phyloP scores from a whole-genome alignment of 2,797 vertebrate species.

The Pseudochaenichthys georgianus region DNA sequence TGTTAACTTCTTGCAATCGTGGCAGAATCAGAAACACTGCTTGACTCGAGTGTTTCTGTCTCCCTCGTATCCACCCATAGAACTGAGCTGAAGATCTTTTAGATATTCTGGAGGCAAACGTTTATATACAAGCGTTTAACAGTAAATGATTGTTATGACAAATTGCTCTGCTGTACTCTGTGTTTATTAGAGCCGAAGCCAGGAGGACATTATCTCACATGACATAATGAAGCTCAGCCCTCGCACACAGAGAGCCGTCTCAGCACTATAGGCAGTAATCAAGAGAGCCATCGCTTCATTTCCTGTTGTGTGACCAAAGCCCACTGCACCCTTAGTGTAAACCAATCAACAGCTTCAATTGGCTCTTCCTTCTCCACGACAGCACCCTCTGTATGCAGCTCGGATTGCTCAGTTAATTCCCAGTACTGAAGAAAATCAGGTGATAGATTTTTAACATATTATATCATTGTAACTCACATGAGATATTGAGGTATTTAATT shows the following conservation, averaged over 20 bases:
- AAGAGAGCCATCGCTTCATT: conserved; percentile 61
- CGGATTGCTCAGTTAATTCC: conserved; percentile 55
- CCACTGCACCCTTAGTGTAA: conserved; percentile 33
- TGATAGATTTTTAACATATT: background rate
- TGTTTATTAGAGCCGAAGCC: conserved; percentile 23
- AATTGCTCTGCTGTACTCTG: conserved; percentile 57
- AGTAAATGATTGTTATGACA: conserved; percentile 8
- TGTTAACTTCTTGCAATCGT: conserved; percentile 21
- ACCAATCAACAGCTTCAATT: conserved; percentile 50
- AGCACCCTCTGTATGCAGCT: conserved; percentile 61
- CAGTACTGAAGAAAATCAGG: background rate
- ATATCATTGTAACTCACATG: too few species aligned
- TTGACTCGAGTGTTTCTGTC: background rate
- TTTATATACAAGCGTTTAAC: background rate
- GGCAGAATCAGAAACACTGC: background rate
- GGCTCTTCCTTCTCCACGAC: conserved; percentile 18
- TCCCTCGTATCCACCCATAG: background rate
- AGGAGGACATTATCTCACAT: conserved; percentile 21
- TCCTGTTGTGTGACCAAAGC: conserved; percentile 53
- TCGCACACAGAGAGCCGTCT: conserved; percentile 58
- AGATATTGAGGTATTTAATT: background rate
- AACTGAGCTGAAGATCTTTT: background rate
- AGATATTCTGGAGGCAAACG: background rate
- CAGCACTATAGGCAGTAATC: conserved; percentile 42
- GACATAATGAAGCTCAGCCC: conserved; percentile 63